Conservation (phyloP, 92 coral and sea anemone genomes). For the Porites lobata region DNA sequence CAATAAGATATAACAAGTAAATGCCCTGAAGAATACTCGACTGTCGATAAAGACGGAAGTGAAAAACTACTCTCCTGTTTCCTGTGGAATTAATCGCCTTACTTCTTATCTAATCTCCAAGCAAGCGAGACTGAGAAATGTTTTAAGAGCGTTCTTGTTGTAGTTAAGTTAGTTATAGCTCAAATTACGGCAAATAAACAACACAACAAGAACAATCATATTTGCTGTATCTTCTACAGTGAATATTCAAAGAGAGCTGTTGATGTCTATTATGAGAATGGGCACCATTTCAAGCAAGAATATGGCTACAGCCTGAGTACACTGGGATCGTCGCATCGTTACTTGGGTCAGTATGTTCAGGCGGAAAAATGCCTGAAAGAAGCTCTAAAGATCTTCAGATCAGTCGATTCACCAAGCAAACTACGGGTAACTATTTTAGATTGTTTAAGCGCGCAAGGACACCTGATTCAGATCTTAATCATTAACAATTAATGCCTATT, state of each 20-base stretch:
- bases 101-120: too few species aligned
- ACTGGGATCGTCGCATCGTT: conserved; percentile 38
- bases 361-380: conserved; percentile 19
- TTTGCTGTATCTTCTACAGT: not conserved
- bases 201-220: not conserved
- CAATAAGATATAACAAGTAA: too few species aligned
- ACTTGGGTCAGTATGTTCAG: conserved; percentile 5
- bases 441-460: too few species aligned
- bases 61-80: too few species aligned
- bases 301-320: conserved; percentile 28
- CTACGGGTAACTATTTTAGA: conserved; percentile 4
- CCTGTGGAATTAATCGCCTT: too few species aligned
- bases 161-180: too few species aligned
- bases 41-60: too few species aligned
- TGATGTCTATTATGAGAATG: not conserved
- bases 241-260: conserved; percentile 7
- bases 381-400: conserved; percentile 20
- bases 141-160: too few species aligned
- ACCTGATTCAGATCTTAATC: too few species aligned
- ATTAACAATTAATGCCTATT: too few species aligned
- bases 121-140: too few species aligned
- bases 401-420: conserved; percentile 25
- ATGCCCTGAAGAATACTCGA: too few species aligned
- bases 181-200: not conserved
- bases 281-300: conserved; percentile 11